Evolutionary conservation across 2,888 invertebrate species (phyloP), one percentile per base, ranked within the genome.

Genomic region (Pheosia gnoma): DNA sequence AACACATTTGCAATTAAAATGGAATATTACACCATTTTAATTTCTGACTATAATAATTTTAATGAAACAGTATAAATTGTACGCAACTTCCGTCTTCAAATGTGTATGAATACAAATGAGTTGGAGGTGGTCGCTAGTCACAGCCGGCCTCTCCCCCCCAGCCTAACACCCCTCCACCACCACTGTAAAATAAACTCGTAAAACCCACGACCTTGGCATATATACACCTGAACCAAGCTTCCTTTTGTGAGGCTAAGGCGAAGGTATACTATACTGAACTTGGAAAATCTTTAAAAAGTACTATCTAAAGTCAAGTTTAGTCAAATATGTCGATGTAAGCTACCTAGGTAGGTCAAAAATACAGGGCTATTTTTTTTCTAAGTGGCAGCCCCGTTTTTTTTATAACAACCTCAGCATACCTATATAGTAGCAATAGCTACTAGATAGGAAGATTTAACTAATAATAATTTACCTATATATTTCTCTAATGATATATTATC

Each of bases 81-180:
- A 57, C 65, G 59, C 61, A 64, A 73, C 62, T 74, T 70, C 43
- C 63, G 58, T 65, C 60, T 66, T 65, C 55, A 60, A 67, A 67
- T 72, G 62, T 72, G 60, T 63, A 71, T 80, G 80, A 81, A 82
- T 82, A 80, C 72, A 72, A 82, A 84, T 82, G 77, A 81, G 62
- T 59, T 13, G 70, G 53, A 47, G 58, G 43, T 57, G 59, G 59
- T 64, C 57, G 59, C 64, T 38, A 61, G 57, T 63, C 57, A 60
- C 57, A 60, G 67, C 45, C 62, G 65, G 60, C 66, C 65, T 58
- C 65, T 74, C 72, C 67, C 75, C 66, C 62, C 59, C 72, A 65
- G 65, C 37, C 59, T 63, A 57, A 61, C 58, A 57, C 58, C 58
- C 60, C 53, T 61, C 59, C 65, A 25, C 25, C 25, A 25, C 25